These are phyloP conservation scores for Oryzias dopingdopingensis DNA, from an alignment of 2,797 vertebrate species.

Conservation along the genomic window DNA sequence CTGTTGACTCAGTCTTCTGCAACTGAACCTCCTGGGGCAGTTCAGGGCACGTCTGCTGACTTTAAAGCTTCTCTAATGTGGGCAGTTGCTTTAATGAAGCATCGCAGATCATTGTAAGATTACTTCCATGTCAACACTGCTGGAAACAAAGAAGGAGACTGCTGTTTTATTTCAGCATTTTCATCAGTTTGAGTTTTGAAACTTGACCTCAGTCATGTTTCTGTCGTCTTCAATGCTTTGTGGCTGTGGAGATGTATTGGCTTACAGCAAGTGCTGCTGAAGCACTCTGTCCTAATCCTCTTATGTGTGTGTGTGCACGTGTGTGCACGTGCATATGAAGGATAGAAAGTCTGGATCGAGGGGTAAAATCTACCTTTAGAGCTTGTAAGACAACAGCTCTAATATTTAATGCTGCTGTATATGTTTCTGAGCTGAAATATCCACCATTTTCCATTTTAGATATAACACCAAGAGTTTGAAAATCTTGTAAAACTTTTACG, in stretches of 20 bases:
- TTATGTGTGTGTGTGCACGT: conserved; percentile 43
- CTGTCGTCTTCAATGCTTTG: conserved; percentile 14
- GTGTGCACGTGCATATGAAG: not conserved
- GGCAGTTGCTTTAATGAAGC: conserved; percentile 1
- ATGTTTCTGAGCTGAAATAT: too few species aligned
- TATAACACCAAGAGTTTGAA: too few species aligned
- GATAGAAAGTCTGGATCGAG: too few species aligned
- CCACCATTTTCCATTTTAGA: too few species aligned
- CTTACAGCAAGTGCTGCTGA: conserved; percentile 38
- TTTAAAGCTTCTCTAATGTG: conserved; percentile 31
- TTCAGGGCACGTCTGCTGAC: conserved; percentile 16
- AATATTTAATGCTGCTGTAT: too few species aligned
- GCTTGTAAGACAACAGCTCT: too few species aligned
- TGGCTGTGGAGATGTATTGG: conserved; percentile 45
- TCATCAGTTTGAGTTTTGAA: conserved; percentile 7
- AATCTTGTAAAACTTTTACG: too few species aligned
- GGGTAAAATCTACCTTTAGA: too few species aligned
- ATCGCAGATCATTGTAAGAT: not conserved
- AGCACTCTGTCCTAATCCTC: conserved; percentile 58
- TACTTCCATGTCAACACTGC: not conserved
- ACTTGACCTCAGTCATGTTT: not conserved
- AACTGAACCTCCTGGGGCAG: conserved; percentile 22
- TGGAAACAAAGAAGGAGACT: too few species aligned
- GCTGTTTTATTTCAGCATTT: conserved; percentile 13
- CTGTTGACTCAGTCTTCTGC: conserved; percentile 1